phyloP scores from a whole-genome alignment of 2,888 invertebrate species.

The Pollenia griseotomentosa region DNA sequence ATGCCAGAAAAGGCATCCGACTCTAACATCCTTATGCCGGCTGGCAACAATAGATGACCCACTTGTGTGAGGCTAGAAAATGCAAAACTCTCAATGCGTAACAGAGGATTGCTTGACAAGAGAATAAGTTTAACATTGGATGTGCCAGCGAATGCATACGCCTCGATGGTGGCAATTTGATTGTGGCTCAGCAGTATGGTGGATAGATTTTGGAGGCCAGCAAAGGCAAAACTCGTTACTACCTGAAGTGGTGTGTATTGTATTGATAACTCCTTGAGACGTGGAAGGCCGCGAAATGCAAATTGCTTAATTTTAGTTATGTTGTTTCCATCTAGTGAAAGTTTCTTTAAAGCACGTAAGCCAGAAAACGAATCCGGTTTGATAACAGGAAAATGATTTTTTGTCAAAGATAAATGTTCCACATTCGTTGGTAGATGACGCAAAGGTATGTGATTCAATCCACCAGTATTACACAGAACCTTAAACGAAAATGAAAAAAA shows the following conservation, averaged over 20 bases:
- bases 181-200: conserved; percentile 89
- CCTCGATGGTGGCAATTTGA: conserved; percentile 89
- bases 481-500: conserved; percentile 81
- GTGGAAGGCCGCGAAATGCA: conserved; percentile 92
- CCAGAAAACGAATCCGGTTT: conserved; percentile 93
- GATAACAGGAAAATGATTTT: conserved; percentile 92
- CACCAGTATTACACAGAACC: conserved; percentile 95
- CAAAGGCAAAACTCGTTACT: conserved; percentile 94
- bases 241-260: conserved; percentile 93
- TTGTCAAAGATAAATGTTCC: conserved; percentile 93
- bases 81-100: conserved; percentile 91
- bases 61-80: conserved; percentile 94
- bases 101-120: conserved; percentile 92
- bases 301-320: conserved; percentile 93
- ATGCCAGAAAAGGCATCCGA: conserved; percentile 92
- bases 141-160: conserved; percentile 94
- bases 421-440: conserved; percentile 90
- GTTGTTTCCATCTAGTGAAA: conserved; percentile 94
- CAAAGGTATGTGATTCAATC: conserved; percentile 91
- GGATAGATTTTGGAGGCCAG: conserved; percentile 92
- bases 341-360: conserved; percentile 90
- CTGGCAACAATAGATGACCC: conserved; percentile 92
- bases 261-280: conserved; percentile 92
- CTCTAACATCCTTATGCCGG: conserved; percentile 90
- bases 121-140: conserved; percentile 92